Percentiles rank a stretch among this genome's conserved stretches.
Evolutionary conservation across 2,888 invertebrate species (phyloP).

Genomic region (Leptogaster cylindrica): DNA sequence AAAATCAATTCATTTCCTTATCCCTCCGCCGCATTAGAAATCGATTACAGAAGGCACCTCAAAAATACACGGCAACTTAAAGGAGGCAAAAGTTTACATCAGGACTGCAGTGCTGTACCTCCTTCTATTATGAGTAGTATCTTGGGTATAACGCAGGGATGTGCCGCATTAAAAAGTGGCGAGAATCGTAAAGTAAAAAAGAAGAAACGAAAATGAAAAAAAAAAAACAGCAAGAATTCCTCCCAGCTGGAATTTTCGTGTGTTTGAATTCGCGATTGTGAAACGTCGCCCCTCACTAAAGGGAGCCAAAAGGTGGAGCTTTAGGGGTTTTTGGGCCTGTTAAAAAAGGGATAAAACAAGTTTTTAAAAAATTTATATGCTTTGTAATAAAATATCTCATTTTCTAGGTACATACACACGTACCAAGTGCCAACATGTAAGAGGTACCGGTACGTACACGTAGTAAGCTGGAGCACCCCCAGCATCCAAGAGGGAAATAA

Average conservation of each 20-base stretch:
- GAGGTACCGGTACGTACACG: conserved; percentile 25
- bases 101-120: conserved; percentile 29
- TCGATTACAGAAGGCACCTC: conserved; percentile 21
- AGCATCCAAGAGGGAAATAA: conserved; percentile 35
- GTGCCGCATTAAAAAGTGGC: conserved; percentile 48
- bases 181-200: conserved; percentile 41
- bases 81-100: conserved; percentile 8
- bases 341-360: conserved; percentile 46
- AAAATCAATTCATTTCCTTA: conserved; percentile 6
- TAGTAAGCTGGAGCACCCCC: not conserved
- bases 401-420: conserved; percentile 46
- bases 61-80: not conserved
- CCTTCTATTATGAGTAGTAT: conserved; percentile 37
- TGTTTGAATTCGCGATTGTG: conserved; percentile 45
- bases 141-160: conserved; percentile 44
- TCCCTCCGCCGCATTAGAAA: conserved; percentile 6
- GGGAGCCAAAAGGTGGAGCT: conserved; percentile 42
- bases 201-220: too few relatives aligned
- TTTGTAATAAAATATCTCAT: conserved; percentile 48
- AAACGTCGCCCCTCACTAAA: conserved; percentile 27
- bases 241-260: conserved; percentile 41
- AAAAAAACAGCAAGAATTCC: too few relatives aligned
- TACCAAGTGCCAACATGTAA: conserved; percentile 34
- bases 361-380: conserved; percentile 48
- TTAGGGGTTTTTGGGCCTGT: conserved; percentile 41